Base-by-base conservation (phyloP, 1,140 invertebrate species). In the Neotoxoptera formosana region DNA sequence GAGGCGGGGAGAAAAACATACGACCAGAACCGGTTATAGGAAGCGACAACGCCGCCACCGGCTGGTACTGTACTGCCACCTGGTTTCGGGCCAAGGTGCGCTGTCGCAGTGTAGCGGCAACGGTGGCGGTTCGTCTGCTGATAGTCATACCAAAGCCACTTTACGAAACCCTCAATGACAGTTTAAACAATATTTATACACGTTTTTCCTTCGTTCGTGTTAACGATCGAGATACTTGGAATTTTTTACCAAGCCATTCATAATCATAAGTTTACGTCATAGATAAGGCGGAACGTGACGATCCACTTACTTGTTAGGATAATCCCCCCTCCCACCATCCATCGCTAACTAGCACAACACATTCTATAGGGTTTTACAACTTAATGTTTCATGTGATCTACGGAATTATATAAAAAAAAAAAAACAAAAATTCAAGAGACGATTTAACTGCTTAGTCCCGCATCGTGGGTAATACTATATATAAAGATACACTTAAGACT, bases 201-300 rank as follows among this genome's bases (percentile, higher is more conserved):
- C 86, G n/a, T 87, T 89, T 90, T 90, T 45, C 25, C 36, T 45
- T n/a, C 45, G 23, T 20, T 88, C 48, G 4, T 86, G 30, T 86
- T 89, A 45, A 34, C 89, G 56, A 90, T 60, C 23, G 53, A 90
- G 89, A 90, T 90, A 67, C 56, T 90, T 90, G 89, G 56, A 90
- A 90, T 90, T 67, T 90, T 90, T 90, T 90, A 90, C 89, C n/a
- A 34, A 56, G 7, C 87, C 89, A 90, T 90, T 90, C 89, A 90
- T 90, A 67, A 90, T 90, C 89, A 30, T 67, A 90, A 90, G 56
- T 90, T 90, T 90, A 90, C 89, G 89, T 90, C 89, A 90, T 90
- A 90, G 89, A 90, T 90, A 90, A 90, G 89, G 56, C 36, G 89
- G 25, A 30, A 67, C 89, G 89, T 90, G 89, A 90, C 89, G 89